Evolutionary conservation across 2,113 vertebrate genomes (phyloP).

Genomic region (Donacobius atricapilla): DNA sequence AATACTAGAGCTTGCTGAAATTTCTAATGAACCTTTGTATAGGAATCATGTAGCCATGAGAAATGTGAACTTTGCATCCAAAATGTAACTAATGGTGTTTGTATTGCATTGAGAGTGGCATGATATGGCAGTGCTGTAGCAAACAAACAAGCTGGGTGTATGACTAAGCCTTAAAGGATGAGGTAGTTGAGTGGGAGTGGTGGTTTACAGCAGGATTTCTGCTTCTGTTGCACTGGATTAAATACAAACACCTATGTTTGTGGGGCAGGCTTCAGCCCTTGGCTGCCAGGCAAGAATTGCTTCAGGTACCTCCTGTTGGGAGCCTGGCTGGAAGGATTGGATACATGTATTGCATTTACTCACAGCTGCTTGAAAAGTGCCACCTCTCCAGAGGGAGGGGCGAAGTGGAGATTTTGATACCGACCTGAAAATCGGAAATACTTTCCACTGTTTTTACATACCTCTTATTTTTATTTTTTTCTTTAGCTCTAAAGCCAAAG

Average conservation of each 20-base stretch:
- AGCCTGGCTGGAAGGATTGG: not conserved
- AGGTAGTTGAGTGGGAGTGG: not conserved
- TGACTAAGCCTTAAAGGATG: not conserved
- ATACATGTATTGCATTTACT: not conserved
- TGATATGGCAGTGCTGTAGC: not conserved
- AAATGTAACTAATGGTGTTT: not conserved
- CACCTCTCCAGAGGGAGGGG: not conserved
- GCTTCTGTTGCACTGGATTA: not conserved
- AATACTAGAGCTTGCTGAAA: not conserved
- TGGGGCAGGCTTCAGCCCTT: not conserved
- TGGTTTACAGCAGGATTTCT: not conserved
- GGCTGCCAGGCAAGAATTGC: not conserved
- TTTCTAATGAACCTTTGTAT: not conserved
- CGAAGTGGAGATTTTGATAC: not conserved
- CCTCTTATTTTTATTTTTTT: not conserved
- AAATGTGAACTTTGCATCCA: not conserved
- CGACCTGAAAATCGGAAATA: not conserved
- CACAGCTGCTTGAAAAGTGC: not conserved
- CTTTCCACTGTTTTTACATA: not conserved
- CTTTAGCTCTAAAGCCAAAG: constrained; percentile 91
- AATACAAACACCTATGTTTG: accelerated
- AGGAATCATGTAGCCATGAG: not conserved
- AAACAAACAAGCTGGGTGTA: not conserved
- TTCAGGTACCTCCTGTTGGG: not conserved
- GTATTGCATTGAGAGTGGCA: not conserved